Conservation (phyloP, 2,888 invertebrate species). For the Stenchaetothrips biformis region DNA sequence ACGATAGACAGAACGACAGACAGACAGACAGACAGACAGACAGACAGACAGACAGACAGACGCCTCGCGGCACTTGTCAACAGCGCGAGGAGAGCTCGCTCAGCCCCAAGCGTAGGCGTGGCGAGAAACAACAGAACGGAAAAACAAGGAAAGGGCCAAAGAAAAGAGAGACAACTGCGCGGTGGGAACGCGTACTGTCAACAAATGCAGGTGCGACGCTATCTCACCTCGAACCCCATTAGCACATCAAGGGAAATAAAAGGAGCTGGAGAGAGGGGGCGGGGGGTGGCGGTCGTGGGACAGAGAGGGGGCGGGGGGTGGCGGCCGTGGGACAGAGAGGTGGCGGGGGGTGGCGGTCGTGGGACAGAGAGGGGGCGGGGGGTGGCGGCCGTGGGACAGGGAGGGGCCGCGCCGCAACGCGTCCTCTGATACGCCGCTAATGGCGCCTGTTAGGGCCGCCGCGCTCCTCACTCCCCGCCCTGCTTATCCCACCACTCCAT, state of each 20-base stretch:
- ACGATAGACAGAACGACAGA: too few species aligned
- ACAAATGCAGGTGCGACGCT: not conserved
- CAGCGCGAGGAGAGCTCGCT: too few species aligned
- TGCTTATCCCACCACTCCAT: too few species aligned
- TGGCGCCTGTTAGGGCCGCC: not conserved
- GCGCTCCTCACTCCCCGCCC: not conserved
- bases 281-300: not conserved
- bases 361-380: not conserved
- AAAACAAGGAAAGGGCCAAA: not conserved
- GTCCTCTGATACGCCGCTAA: not conserved
- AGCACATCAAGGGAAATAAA: not conserved
- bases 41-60: too few species aligned
- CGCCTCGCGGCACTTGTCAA: too few species aligned
- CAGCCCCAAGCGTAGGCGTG: too few species aligned
- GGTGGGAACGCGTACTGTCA: not conserved
- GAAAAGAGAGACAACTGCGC: not conserved
- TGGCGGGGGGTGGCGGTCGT: not conserved
- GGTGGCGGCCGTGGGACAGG: not conserved
- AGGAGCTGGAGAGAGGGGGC: not conserved
- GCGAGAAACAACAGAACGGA: too few species aligned
- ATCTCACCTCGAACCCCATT: not conserved
- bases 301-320: not conserved
- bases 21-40: too few species aligned
- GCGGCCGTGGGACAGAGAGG: not conserved
- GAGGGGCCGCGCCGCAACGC: not conserved